Evolutionary conservation across 2,113 vertebrate genomes (phyloP).

Genomic region (Myocastor coypus): DNA sequence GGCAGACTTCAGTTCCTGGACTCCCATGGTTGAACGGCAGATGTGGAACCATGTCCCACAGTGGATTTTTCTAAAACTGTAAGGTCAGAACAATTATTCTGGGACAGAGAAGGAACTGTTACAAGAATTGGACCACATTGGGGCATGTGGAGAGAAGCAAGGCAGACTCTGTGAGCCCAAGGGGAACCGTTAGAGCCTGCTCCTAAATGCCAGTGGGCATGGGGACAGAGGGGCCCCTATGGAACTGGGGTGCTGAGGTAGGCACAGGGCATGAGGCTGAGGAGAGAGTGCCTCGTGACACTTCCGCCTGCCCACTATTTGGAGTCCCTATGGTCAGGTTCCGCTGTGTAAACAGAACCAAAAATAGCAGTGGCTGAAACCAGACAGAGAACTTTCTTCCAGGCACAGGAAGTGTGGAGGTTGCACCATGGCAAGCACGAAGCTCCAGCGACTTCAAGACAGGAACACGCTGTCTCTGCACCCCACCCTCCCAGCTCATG

Average conservation of each 20-base stretch:
- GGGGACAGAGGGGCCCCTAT: not conserved
- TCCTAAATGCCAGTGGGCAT: not conserved
- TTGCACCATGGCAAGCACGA: not conserved
- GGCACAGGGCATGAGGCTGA: rapidly evolving
- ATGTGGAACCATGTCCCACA: not conserved
- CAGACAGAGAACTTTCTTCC: not conserved
- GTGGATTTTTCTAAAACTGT: not conserved
- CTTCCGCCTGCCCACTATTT: not conserved
- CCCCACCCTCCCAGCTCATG: not conserved
- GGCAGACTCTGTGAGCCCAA: rapidly evolving
- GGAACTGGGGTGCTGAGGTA: not conserved
- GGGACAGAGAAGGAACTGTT: not conserved
- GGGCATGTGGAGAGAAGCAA: no score
- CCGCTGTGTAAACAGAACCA: constrained; percentile 51
- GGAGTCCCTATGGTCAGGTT: not conserved
- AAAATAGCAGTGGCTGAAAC: not conserved
- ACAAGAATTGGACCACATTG: no score
- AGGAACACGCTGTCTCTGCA: not conserved
- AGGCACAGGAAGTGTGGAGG: not conserved
- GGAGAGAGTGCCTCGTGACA: not conserved
- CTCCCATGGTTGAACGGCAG: not conserved
- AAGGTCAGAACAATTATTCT: no score
- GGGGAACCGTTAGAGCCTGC: not conserved
- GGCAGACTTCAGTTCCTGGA: not conserved
- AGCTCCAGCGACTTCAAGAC: no score